A percentile compares a stretch with the other conserved stretches of the same genome.
Evolutionary conservation across 2,888 invertebrate genomes (phyloP).

Genomic region (Colostygia pectinataria): DNA sequence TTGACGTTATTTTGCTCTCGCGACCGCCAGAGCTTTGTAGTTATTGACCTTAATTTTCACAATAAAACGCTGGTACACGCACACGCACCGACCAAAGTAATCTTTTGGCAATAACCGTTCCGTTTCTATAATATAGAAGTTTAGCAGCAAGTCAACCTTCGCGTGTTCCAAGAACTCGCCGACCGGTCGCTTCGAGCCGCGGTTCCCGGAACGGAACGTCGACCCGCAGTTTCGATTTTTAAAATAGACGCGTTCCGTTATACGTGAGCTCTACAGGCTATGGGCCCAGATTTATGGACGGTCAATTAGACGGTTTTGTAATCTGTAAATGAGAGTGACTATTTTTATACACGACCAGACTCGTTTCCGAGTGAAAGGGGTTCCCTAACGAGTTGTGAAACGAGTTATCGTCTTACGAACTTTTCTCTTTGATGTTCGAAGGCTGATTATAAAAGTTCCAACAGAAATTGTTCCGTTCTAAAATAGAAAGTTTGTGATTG

Average conservation of each 20-base stretch:
- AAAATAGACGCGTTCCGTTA: constrained; percentile 75
- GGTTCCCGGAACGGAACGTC: constrained; percentile 67
- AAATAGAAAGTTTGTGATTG: constrained; percentile 22
- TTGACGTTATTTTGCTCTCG: constrained; percentile 6
- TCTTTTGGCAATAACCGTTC: constrained; percentile 63
- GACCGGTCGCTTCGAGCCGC: constrained; percentile 56
- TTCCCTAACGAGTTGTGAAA: constrained; percentile 63
- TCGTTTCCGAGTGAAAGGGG: constrained; percentile 71
- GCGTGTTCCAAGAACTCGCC: constrained; percentile 66
- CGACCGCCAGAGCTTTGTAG: constrained; percentile 26
- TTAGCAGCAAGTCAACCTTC: constrained; percentile 64
- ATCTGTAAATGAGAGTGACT: constrained; percentile 64
- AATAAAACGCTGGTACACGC: constrained; percentile 36
- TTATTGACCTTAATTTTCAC: constrained; percentile 51
- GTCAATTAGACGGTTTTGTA: constrained; percentile 66
- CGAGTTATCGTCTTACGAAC: constrained; percentile 52
- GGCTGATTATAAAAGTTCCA: constrained; percentile 5
- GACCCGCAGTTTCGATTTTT: constrained; percentile 69
- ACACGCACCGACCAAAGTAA: constrained; percentile 40
- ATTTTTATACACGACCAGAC: constrained; percentile 60
- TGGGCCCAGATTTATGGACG: constrained; percentile 58
- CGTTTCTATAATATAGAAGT: constrained; percentile 63
- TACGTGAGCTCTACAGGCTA: constrained; percentile 46
- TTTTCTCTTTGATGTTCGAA: constrained; percentile 48
- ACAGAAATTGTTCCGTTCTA: constrained; percentile 6